These are phyloP conservation scores for Conus ventricosus DNA, from an alignment of 1,140 invertebrate species.

Conservation along the genomic window DNA sequence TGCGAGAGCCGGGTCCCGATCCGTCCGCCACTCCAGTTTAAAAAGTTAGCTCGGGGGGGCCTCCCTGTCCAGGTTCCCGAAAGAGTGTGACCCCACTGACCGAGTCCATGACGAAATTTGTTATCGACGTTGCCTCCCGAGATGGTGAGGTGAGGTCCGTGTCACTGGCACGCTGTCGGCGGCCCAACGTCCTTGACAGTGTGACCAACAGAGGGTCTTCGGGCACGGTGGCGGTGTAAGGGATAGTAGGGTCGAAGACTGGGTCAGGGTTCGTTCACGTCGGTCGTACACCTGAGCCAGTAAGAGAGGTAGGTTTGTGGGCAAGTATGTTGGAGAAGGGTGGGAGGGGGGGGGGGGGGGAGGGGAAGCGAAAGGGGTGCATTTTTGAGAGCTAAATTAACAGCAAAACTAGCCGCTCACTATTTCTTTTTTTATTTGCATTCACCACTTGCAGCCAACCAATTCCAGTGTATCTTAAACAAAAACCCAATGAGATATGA, in stretches of 20 bases:
- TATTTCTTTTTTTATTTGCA: no score
- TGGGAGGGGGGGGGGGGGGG: no score
- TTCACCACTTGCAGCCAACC: no score
- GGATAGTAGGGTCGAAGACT: slow-evolving; percentile 60
- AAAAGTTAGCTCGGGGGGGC: slow-evolving; percentile 35
- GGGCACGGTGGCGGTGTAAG: slow-evolving; percentile 40
- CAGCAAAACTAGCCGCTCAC: no score
- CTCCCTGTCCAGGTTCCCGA: slow-evolving; percentile 44
- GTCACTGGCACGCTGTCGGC: slow-evolving; percentile 49
- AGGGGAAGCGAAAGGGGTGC: no score
- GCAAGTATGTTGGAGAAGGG: no score
- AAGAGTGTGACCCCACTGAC: slow-evolving; percentile 40
- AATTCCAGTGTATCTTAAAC: no score
- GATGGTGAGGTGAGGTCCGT: slow-evolving; percentile 40
- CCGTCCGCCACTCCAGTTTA: slow-evolving; percentile 47
- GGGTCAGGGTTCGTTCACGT: slow-evolving; percentile 61
- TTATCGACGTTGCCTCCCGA: slow-evolving; percentile 37
- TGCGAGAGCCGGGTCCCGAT: slow-evolving; percentile 25
- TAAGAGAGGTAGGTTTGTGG: background rate
- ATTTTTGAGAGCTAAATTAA: no score
- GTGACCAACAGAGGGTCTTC: slow-evolving; percentile 51
- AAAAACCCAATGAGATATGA: no score
- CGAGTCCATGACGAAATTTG: slow-evolving; percentile 52
- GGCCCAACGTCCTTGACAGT: slow-evolving; percentile 46
- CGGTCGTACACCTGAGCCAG: slow-evolving; percentile 43